phyloP scores from a whole-genome alignment of 2,888 invertebrate species.

The Orgyia antiqua region DNA sequence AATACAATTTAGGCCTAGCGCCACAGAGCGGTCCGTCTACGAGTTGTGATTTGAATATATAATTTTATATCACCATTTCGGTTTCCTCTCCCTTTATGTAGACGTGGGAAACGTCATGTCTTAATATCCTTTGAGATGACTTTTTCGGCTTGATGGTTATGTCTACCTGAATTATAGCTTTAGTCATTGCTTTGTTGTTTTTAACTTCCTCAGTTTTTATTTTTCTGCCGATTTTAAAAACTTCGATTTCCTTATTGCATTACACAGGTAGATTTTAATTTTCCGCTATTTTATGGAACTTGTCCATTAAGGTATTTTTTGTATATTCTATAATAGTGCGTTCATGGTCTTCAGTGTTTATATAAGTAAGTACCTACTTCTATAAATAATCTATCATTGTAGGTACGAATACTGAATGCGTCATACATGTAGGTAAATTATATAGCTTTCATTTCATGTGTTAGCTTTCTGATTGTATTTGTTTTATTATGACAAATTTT shows the following conservation, averaged over 20 bases:
- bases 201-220: slow-evolving; percentile 18
- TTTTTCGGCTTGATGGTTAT: slow-evolving; percentile 38
- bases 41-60: slow-evolving; percentile 74
- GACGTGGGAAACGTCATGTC: slow-evolving; percentile 70
- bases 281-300: no score
- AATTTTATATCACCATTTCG: slow-evolving; percentile 69
- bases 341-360: no score
- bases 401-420: no score
- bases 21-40: slow-evolving; percentile 51
- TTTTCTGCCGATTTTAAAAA: slow-evolving; percentile 11
- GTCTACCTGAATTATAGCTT: slow-evolving; percentile 24
- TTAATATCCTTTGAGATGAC: slow-evolving; percentile 57
- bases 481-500: no score
- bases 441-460: no score
- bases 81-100: slow-evolving; percentile 66
- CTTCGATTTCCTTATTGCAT: slow-evolving; percentile 16
- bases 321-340: no score
- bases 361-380: no score
- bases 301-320: no score
- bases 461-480: no score
- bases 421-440: no score
- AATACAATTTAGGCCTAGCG: slow-evolving; percentile 70
- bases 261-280: not conserved
- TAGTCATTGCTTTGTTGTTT: slow-evolving; percentile 18
- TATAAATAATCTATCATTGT: no score